phyloP scores from a whole-genome alignment of 2,888 invertebrate species.

The Rhagonycha lutea region DNA sequence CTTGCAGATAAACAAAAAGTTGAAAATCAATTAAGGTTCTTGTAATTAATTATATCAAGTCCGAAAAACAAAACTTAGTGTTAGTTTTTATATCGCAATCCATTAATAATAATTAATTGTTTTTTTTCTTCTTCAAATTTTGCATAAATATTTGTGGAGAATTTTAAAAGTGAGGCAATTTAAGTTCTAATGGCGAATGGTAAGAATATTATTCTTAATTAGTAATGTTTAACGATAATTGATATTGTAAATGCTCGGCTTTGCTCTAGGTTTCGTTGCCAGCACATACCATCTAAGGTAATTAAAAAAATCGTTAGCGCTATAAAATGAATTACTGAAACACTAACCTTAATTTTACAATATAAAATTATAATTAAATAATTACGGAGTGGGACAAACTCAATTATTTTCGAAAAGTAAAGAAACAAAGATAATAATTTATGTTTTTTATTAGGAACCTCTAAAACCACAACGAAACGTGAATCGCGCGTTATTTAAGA shows the following conservation, averaged over 20 bases:
- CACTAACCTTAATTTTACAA: background rate
- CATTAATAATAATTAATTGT: background rate
- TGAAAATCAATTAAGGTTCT: background rate
- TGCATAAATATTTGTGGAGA: background rate
- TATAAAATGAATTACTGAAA: background rate
- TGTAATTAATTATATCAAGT: background rate
- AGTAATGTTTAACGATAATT: background rate
- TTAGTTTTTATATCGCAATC: background rate
- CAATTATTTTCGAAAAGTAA: background rate
- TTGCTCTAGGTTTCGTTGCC: background rate
- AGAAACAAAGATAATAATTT: background rate
- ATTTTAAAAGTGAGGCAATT: background rate
- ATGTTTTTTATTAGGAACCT: background rate
- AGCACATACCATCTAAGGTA: background rate
- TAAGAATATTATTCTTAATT: background rate
- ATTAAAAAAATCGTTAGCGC: background rate
- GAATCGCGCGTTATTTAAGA: constrained; percentile 41
- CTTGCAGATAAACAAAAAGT: background rate
- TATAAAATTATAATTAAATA: background rate
- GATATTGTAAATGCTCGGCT: background rate
- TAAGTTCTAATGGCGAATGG: background rate
- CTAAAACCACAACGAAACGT: constrained; percentile 46
- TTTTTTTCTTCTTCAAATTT: background rate
- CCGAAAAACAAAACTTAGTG: background rate
- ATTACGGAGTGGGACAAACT: background rate